A percentile compares a stretch with the other conserved stretches of the same genome.
Conservation (phyloP, 2,113 vertebrate genomes). For the Craseonycteris thonglongyai region DNA sequence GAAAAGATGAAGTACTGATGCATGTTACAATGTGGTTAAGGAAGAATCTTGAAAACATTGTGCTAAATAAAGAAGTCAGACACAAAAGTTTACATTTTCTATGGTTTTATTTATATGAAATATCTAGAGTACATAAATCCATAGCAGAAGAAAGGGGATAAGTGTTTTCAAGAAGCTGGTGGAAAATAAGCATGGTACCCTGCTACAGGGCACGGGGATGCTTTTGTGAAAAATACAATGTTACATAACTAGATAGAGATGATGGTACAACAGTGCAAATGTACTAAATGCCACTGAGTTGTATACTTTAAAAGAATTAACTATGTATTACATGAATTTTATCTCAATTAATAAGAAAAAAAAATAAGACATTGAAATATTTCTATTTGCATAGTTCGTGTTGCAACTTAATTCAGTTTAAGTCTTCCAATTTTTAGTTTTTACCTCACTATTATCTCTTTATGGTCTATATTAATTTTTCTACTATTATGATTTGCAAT, state of each 20-base stretch:
- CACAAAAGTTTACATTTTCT: not conserved
- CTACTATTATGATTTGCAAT: not conserved
- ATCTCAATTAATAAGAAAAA: not conserved
- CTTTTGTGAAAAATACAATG: not conserved
- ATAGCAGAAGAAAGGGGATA: not conserved
- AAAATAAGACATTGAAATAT: not conserved
- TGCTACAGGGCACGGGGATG: not conserved
- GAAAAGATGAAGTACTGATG: not conserved
- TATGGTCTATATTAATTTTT: not conserved
- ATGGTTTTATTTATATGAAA: not conserved
- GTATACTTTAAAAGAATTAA: not conserved
- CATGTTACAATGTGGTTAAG: not conserved
- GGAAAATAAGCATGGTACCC: not conserved
- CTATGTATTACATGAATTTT: not conserved
- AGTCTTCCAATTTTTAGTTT: not conserved
- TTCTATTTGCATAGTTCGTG: not conserved
- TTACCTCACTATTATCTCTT: not conserved
- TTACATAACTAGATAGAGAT: not conserved
- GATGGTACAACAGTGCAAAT: not conserved
- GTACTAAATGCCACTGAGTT: not conserved
- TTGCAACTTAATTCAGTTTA: not conserved
- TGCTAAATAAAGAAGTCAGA: not conserved
- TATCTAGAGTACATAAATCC: not conserved
- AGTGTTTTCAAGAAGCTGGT: rapidly evolving
- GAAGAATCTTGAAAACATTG: not conserved